phyloP scores from a whole-genome alignment of 1,140 invertebrate genomes.

The Macrosteles quadrilineatus region DNA sequence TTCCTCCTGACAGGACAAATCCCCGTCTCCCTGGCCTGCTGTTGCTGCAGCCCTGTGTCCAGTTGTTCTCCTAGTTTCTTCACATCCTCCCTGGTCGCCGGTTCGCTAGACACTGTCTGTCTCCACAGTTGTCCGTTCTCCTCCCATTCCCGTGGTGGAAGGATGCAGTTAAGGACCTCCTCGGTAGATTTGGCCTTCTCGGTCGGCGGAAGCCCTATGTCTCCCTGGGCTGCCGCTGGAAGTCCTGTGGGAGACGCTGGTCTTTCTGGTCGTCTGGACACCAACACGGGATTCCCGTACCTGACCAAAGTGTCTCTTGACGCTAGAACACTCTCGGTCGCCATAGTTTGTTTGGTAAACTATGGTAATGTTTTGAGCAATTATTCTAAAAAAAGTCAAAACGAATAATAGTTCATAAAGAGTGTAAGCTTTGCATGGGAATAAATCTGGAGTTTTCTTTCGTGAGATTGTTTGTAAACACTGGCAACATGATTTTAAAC shows the following conservation, averaged over 20 bases:
- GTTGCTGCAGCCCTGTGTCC: slow-evolving; percentile 86
- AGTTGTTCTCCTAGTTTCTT: slow-evolving; percentile 94
- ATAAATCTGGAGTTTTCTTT: no score
- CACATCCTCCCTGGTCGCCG: slow-evolving; percentile 92
- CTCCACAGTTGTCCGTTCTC: slow-evolving; percentile 85
- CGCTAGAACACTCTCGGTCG: slow-evolving; percentile 16
- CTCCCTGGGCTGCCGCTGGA: not conserved
- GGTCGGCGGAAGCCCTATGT: slow-evolving; percentile 40
- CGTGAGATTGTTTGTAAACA: no score
- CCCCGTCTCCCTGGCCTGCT: slow-evolving; percentile 92
- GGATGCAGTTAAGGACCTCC: slow-evolving; percentile 92
- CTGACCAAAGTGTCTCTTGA: slow-evolving; percentile 15
- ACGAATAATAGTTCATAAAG: no score
- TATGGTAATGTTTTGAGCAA: no score
- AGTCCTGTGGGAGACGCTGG: not conserved
- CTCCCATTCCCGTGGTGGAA: slow-evolving; percentile 94
- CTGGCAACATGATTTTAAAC: no score
- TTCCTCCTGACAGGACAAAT: slow-evolving; percentile 94
- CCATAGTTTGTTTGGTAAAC: no score
- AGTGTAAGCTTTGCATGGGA: no score
- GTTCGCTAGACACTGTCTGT: slow-evolving; percentile 90
- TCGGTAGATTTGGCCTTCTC: slow-evolving; percentile 76
- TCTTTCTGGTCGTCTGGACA: slow-evolving; percentile 8
- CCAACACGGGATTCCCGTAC: slow-evolving; percentile 17
- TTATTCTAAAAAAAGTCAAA: not conserved